Percentiles rank a stretch among this genome's conserved stretches.
Evolutionary conservation across 2,797 vertebrate genomes (phyloP).

Genomic region (Neosilurus mollespiculum): DNA sequence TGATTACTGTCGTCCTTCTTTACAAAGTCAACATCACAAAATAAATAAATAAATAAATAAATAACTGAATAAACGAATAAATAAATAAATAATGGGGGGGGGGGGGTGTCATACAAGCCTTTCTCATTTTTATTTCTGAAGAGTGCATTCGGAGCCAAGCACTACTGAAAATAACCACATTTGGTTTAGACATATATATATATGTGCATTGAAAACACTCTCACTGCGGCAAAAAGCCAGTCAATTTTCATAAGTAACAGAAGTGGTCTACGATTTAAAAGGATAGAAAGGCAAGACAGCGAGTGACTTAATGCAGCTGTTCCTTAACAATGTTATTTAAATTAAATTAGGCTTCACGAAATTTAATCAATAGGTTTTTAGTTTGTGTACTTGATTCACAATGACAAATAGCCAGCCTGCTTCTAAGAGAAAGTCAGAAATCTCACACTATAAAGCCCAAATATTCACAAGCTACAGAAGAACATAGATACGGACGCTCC

Average conservation of each 20-base stretch:
- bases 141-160: background rate
- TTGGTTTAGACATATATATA: conserved; percentile 9
- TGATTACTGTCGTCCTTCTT: background rate
- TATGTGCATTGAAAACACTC: conserved; percentile 10
- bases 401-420: conserved; percentile 50
- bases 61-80: too few relatives aligned
- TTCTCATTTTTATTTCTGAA: too few relatives aligned
- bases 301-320: conserved; percentile 46
- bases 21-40: background rate
- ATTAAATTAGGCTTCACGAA: conserved; percentile 57
- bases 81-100: too few relatives aligned
- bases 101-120: too few relatives aligned
- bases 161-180: conserved; percentile 22
- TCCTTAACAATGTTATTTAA: conserved; percentile 59
- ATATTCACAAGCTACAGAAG: conserved; percentile 17
- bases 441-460: conserved; percentile 39
- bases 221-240: conserved; percentile 34
- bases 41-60: background rate
- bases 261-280: conserved; percentile 43
- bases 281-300: conserved; percentile 49
- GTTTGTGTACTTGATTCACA: conserved; percentile 55
- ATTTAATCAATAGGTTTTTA: conserved; percentile 59
- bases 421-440: conserved; percentile 42
- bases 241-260: conserved; percentile 40
- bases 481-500: conserved; percentile 6